Conservation (phyloP, 92 coral and sea anemone species). For the Micromussa lordhowensis region DNA sequence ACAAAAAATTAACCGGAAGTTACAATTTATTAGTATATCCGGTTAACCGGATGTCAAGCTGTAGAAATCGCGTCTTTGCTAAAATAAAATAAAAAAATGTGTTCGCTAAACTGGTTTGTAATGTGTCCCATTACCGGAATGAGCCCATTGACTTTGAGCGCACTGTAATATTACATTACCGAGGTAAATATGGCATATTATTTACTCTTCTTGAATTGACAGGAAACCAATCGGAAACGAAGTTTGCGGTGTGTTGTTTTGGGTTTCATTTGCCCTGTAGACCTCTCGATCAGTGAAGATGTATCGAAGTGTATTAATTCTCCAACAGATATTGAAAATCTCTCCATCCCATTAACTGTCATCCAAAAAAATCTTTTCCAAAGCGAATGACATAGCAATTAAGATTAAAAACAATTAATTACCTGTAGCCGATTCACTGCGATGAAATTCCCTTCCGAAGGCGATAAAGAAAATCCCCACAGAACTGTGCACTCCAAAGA, state of each 20-base stretch:
- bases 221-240: neutral
- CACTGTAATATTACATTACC: no score
- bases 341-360: neutral
- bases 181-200: neutral
- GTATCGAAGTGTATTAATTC: neutral
- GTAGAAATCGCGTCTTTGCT: neutral
- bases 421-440: constrained; percentile 83
- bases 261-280: neutral
- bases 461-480: constrained; percentile 83
- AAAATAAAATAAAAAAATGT: neutral
- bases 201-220: neutral
- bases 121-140: neutral
- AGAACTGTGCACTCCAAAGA: constrained; percentile 78
- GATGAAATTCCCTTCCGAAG: constrained; percentile 73
- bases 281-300: neutral
- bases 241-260: neutral
- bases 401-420: constrained; percentile 11
- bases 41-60: neutral
- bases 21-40: neutral
- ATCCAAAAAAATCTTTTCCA: neutral
- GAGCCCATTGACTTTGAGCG: neutral
- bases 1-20: neutral
- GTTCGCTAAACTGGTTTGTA: neutral
- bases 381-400: neutral
- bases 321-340: neutral